These are phyloP conservation scores for Aurelia aurita complex sp. Pacific DNA, from an alignment of 30 jellyfish, hydroid and myxozoan species.

Conservation along the genomic window DNA sequence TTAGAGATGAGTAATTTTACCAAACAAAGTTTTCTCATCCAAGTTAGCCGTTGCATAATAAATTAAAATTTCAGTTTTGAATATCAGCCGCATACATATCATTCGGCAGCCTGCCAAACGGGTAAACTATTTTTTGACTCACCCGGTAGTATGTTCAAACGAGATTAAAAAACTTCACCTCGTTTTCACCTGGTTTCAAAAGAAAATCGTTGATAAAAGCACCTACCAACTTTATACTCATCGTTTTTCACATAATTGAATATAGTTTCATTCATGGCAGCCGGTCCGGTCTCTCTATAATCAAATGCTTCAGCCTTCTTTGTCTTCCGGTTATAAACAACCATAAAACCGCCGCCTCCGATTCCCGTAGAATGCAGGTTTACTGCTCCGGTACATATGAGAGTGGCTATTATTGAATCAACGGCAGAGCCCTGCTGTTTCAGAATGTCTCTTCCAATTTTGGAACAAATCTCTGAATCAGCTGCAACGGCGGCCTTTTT, in stretches of 20 bases:
- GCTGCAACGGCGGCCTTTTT: conserved; percentile 85
- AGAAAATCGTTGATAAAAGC: too few relatives aligned
- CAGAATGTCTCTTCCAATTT: conserved; percentile 81
- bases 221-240: conserved; percentile 63
- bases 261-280: conserved; percentile 58
- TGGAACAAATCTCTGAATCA: conserved; percentile 65
- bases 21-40: too few relatives aligned
- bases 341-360: conserved; percentile 99
- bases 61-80: too few relatives aligned
- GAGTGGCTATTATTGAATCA: conserved; percentile 88
- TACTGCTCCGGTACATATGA: conserved; percentile 84
- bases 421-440: conserved; percentile 83
- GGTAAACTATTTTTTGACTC: too few relatives aligned
- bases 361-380: conserved; percentile 89
- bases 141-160: too few relatives aligned
- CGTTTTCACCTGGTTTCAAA: too few relatives aligned
- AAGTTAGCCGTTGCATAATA: too few relatives aligned
- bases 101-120: too few relatives aligned
- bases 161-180: too few relatives aligned
- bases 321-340: conserved; percentile 59
- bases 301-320: conserved; percentile 77
- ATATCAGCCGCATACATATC: too few relatives aligned
- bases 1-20: too few relatives aligned
- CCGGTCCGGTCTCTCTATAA: conserved; percentile 96
- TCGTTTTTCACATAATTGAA: conserved; percentile 28